Percentiles rank a stretch among this genome's conserved stretches.
These are phyloP conservation scores for Propsilocerus akamusi DNA, from an alignment of 1,140 invertebrate species.

Conservation along the genomic window DNA sequence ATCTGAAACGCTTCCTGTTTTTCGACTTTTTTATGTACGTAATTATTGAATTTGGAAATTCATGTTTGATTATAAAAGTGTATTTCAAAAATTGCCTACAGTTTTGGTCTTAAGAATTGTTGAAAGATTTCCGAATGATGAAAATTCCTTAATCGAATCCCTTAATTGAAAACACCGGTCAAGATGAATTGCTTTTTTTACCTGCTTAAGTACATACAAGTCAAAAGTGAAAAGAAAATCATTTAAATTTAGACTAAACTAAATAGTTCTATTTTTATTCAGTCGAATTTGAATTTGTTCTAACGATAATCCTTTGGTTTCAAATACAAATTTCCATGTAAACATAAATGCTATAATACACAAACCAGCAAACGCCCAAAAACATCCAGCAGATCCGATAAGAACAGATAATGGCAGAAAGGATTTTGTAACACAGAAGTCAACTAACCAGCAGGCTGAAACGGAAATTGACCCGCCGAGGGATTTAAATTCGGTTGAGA, in stretches of 20 bases:
- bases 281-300: neutral
- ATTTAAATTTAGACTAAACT: neutral
- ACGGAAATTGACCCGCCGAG: neutral
- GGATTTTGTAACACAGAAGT: neutral
- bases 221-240: neutral
- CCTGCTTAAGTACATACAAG: slow-evolving; percentile 3
- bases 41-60: no score
- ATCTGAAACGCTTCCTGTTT: no score
- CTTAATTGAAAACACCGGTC: no score
- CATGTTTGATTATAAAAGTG: no score
- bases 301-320: neutral
- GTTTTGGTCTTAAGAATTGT: no score
- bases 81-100: no score
- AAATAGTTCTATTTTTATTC: neutral
- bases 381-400: neutral
- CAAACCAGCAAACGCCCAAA: neutral
- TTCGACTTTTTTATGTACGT: no score
- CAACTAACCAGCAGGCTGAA: neutral
- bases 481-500: neutral
- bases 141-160: no score
- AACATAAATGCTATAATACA: neutral
- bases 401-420: neutral
- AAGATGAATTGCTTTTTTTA: no score
- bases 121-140: no score
- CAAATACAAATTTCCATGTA: neutral